Percentiles rank a stretch among this genome's conserved stretches.
Evolutionary conservation across 2,888 invertebrate species (phyloP).

Genomic region (Salticus scenicus): DNA sequence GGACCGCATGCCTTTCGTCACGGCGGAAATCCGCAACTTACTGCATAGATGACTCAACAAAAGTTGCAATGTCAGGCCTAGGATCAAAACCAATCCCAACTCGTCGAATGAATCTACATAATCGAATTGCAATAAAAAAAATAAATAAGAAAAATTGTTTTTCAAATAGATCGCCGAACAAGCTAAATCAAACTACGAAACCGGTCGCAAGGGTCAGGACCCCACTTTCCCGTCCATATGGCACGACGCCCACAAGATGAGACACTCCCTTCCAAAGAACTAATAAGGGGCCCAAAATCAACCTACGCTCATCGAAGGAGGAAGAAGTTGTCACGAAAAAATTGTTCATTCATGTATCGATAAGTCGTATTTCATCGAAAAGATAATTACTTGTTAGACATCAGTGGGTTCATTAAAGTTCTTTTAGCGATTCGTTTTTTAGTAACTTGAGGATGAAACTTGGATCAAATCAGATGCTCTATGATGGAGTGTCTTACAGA

Average conservation of each 20-base stretch:
- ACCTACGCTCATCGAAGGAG: conserved; percentile 53
- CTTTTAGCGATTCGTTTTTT: no score
- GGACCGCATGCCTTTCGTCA: not conserved
- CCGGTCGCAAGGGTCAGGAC: conserved; percentile 64
- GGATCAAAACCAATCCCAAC: not conserved
- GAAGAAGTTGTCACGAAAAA: not conserved
- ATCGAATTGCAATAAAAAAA: conserved; percentile 6
- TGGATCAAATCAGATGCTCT: no score
- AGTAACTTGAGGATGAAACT: no score
- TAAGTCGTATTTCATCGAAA: not conserved
- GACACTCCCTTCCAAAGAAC: conserved; percentile 48
- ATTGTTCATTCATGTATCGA: not conserved
- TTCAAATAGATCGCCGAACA: not conserved
- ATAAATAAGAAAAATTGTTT: not conserved
- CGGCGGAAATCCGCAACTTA: not conserved
- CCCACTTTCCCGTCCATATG: conserved; percentile 66
- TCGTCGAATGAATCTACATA: conserved; percentile 1
- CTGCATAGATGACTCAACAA: not conserved
- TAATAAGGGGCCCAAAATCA: conserved; percentile 40
- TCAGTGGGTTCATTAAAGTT: not conserved
- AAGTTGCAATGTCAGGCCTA: not conserved
- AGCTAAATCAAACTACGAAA: conserved; percentile 16
- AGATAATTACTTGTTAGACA: not conserved
- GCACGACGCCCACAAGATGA: conserved; percentile 58
- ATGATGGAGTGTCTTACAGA: no score